Base-by-base conservation (phyloP, 2,888 invertebrate genomes). In the Hofmannophila pseudospretella region DNA sequence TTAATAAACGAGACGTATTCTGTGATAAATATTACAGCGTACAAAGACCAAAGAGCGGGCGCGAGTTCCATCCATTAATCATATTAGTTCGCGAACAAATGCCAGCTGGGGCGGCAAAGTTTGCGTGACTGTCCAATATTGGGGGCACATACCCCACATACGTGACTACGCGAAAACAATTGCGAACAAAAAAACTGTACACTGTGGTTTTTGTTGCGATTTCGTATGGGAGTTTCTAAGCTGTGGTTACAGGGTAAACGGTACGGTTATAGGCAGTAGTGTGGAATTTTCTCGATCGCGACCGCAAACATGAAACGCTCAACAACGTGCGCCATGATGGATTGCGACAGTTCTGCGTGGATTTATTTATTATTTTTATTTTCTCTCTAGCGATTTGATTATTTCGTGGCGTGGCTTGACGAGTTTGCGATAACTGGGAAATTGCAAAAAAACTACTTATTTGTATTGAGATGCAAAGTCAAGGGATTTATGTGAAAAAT, bases 1-100 rank as follows among this genome's bases (percentile, higher is more conserved):
- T 38, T 36, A 42, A 47, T 62, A 58, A 47, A 55, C 47, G 58
- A 45, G 33, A 42, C 42, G 42, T 38, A 41, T 45, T 52, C 42
- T 44, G 41, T 51, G 49, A 60, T 58, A 58, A 55, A 61, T 61
- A 64, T 56, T 50, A 57, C 48, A 60, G 51, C 49, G 54, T 56
- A 55, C 58, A 66, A 57, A 60, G 62, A 68, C 60, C 73, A 66
- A 61, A 67, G 57, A 54, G 60, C 49, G 34, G 60, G 67, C 54
- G 60, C 56, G 61, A 68, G 65, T 70, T 66, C 48, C 47, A 49
- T 45, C 63, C 66, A 75, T 75, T 72, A 73, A 74, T 75, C 75
- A 74, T 67, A 53, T 65, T 68, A 72, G 72, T 74, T 72, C 49
- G 40, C 48, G 57, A 67, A 71, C 68, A 68, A 67, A 67, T 67